Evolutionary conservation across 2,888 invertebrate species (phyloP).

Genomic region (Julus scandinavius): DNA sequence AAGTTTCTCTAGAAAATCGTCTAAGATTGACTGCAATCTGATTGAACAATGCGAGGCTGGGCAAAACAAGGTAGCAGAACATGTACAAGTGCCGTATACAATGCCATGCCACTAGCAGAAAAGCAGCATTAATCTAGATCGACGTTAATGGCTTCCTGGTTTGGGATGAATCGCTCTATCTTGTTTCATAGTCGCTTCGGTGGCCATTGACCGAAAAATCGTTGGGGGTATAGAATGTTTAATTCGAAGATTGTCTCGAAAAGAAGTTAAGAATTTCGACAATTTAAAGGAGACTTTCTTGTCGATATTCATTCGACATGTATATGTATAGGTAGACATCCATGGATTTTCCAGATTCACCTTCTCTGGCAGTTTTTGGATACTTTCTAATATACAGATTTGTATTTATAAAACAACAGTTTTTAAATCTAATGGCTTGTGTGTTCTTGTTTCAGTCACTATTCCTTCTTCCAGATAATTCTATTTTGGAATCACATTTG

Average conservation of each 20-base stretch:
- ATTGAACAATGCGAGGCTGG: not conserved
- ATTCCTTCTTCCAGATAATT: too few relatives aligned
- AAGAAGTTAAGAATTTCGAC: not conserved
- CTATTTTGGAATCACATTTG: too few relatives aligned
- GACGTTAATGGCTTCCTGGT: constrained; percentile 7
- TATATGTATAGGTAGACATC: too few relatives aligned
- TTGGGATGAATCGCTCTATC: constrained; percentile 15
- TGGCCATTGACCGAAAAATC: constrained; percentile 33
- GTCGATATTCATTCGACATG: too few relatives aligned
- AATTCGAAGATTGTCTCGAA: not conserved
- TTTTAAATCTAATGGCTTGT: too few relatives aligned
- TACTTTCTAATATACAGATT: too few relatives aligned
- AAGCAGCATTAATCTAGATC: constrained; percentile 26
- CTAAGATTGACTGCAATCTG: constrained; percentile 25
- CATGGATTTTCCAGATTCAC: too few relatives aligned
- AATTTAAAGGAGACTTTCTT: not conserved
- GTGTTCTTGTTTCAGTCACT: too few relatives aligned
- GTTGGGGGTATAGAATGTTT: not conserved
- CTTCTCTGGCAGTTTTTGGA: too few relatives aligned
- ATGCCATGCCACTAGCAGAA: constrained; percentile 7
- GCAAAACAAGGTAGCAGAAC: constrained; percentile 20
- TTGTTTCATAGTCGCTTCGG: not conserved
- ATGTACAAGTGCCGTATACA: not conserved
- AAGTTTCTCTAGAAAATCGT: not conserved
- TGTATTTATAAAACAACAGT: too few relatives aligned